Conservation (phyloP, 1,140 invertebrate species). For the Schlechtendalia chinensis region DNA sequence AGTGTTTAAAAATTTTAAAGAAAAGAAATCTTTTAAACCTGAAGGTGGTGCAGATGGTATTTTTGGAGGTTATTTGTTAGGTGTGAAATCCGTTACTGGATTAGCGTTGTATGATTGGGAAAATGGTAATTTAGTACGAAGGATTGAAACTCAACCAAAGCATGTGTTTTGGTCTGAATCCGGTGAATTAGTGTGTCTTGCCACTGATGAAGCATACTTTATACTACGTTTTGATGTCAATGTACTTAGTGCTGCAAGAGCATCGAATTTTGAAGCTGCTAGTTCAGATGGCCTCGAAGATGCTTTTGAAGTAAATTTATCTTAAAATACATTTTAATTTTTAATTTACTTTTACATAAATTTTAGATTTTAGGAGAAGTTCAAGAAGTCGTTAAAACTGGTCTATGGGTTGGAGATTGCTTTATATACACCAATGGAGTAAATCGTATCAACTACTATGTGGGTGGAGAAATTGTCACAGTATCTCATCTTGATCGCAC, state of each 20-base stretch:
- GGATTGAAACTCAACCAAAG: slow-evolving; percentile 94
- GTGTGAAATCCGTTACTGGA: slow-evolving; percentile 89
- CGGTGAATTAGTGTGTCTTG: slow-evolving; percentile 89
- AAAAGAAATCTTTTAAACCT: slow-evolving; percentile 90
- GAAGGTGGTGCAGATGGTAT: slow-evolving; percentile 97
- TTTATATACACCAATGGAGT: slow-evolving; percentile 99
- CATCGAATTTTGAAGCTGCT: slow-evolving; percentile 55
- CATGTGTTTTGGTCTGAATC: slow-evolving; percentile 97
- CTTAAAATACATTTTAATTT: background rate
- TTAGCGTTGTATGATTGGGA: slow-evolving; percentile 99
- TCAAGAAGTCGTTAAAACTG: slow-evolving; percentile 91
- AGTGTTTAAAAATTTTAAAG: slow-evolving; percentile 98
- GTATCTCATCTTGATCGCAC: slow-evolving; percentile 90
- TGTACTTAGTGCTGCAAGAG: slow-evolving; percentile 67
- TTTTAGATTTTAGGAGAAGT: slow-evolving; percentile 79
- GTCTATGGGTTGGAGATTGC: slow-evolving; percentile 97
- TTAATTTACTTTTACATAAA: slow-evolving; percentile 50
- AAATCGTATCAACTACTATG: slow-evolving; percentile 97
- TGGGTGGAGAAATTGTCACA: slow-evolving; percentile 98
- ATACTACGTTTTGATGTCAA: slow-evolving; percentile 86
- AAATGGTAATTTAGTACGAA: slow-evolving; percentile 80
- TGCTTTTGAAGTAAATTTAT: slow-evolving; percentile 81
- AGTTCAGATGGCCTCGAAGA: slow-evolving; percentile 95
- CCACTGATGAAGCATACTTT: slow-evolving; percentile 95
- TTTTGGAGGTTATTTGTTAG: slow-evolving; percentile 91